Conservation (phyloP, 2,113 vertebrate species). For the Pterophyllum scalare region DNA sequence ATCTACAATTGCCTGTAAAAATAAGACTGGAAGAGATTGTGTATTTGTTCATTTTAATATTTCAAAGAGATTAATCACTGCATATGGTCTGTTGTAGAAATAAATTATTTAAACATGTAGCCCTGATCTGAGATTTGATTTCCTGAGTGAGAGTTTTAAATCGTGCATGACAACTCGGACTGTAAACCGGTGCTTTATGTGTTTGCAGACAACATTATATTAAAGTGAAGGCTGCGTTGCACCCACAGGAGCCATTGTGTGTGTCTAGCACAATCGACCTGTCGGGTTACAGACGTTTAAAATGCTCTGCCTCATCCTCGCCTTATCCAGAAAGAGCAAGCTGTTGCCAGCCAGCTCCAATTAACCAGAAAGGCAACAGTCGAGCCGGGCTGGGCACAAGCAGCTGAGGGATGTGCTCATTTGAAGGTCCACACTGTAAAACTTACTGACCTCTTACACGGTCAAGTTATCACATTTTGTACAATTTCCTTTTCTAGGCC, state of each 20-base stretch:
- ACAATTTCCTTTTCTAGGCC: constrained; percentile 25
- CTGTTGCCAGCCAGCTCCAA: not conserved
- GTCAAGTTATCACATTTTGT: constrained; percentile 9
- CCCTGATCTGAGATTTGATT: not conserved
- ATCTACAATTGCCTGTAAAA: constrained; percentile 33
- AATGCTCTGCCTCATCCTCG: not conserved
- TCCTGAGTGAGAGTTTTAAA: not conserved
- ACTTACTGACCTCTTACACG: not conserved
- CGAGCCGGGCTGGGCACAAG: not conserved
- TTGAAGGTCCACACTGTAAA: not conserved
- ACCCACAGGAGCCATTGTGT: not conserved
- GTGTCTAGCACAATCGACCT: not conserved
- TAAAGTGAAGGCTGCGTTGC: not conserved
- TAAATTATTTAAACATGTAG: constrained; percentile 69
- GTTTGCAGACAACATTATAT: not conserved
- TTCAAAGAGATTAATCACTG: constrained; percentile 60
- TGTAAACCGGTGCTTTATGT: not conserved
- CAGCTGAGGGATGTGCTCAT: not conserved
- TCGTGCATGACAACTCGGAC: not conserved
- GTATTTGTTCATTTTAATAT: constrained; percentile 66
- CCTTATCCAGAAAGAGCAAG: constrained; percentile 6
- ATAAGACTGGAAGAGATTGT: constrained; percentile 32
- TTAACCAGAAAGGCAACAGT: not conserved
- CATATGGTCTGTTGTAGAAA: constrained; percentile 70
- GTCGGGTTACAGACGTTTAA: not conserved